phyloP scores from a whole-genome alignment of 2,797 vertebrate genomes.

The Oceanodroma leucorhoa region DNA sequence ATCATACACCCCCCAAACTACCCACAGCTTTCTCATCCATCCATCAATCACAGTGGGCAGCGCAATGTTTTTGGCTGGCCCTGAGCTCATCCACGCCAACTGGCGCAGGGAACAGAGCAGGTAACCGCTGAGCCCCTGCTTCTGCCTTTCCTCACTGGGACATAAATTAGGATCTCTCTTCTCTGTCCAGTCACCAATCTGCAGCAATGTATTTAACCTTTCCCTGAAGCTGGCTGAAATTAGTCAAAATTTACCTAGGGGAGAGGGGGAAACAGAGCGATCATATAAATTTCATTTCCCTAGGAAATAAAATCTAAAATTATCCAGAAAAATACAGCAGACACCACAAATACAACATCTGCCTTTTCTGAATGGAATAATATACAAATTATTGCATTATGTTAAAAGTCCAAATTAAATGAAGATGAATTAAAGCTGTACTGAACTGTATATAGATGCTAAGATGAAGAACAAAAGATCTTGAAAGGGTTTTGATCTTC shows the following conservation, averaged over 20 bases:
- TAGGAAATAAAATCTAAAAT: not conserved
- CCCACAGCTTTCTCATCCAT: not conserved
- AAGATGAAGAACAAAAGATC: not conserved
- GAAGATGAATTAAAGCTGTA: not conserved
- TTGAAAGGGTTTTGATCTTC: not conserved
- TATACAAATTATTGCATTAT: not conserved
- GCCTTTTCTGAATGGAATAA: not conserved
- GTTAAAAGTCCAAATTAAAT: not conserved
- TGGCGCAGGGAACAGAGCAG: not conserved
- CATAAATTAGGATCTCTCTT: not conserved
- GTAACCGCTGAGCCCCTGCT: not conserved
- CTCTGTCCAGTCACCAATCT: not conserved
- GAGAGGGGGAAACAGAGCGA: not conserved
- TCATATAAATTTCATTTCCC: not conserved
- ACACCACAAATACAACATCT: not conserved
- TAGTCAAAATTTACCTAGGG: not conserved
- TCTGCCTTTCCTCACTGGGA: not conserved
- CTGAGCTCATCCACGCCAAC: not conserved
- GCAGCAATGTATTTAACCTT: not conserved
- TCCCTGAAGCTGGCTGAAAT: not conserved
- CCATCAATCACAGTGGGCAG: not conserved
- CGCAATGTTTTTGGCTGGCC: accelerated
- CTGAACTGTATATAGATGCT: not conserved
- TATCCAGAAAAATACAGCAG: not conserved
- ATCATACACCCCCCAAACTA: not conserved